A percentile compares a stretch with the other conserved stretches of the same genome.
These are phyloP conservation scores for Thamnophis sirtalis DNA, from an alignment of 2,113 vertebrate genomes.

Conservation along the genomic window DNA sequence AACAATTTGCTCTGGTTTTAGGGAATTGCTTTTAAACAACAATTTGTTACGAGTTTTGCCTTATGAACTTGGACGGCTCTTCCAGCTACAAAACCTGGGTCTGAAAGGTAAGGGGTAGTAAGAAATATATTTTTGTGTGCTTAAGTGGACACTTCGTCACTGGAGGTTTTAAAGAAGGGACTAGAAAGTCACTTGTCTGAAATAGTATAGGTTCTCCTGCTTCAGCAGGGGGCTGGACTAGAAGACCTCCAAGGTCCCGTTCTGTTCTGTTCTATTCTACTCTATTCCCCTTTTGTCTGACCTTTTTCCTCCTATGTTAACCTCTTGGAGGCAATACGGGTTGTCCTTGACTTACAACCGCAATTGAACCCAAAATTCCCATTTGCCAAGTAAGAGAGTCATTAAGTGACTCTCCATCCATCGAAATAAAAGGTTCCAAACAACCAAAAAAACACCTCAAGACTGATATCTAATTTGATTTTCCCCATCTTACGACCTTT, in stretches of 20 bases:
- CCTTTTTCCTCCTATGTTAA: background rate
- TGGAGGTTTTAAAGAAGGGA: no score
- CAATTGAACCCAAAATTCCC: background rate
- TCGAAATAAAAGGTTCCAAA: no score
- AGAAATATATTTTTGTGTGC: background rate
- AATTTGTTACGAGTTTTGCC: constrained; percentile 99
- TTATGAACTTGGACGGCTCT: constrained; percentile 98
- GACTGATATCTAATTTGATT: no score
- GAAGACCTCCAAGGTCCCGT: no score
- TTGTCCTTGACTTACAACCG: background rate
- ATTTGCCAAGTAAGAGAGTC: background rate
- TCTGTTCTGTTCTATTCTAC: no score
- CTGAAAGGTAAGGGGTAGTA: constrained; percentile 84
- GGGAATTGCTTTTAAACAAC: constrained; percentile 99
- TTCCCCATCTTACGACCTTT: background rate
- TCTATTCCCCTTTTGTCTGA: no score
- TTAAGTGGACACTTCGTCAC: no score
- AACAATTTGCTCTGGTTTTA: constrained; percentile 56
- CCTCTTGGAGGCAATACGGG: background rate
- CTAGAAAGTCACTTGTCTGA: no score
- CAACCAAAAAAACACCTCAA: no score
- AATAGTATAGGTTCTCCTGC: no score
- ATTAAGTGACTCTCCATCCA: background rate
- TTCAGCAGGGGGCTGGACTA: no score
- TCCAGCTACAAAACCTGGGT: constrained; percentile 95